Evolutionary conservation across 2,888 invertebrate genomes (phyloP).

Genomic region (Odontocolon sp.): DNA sequence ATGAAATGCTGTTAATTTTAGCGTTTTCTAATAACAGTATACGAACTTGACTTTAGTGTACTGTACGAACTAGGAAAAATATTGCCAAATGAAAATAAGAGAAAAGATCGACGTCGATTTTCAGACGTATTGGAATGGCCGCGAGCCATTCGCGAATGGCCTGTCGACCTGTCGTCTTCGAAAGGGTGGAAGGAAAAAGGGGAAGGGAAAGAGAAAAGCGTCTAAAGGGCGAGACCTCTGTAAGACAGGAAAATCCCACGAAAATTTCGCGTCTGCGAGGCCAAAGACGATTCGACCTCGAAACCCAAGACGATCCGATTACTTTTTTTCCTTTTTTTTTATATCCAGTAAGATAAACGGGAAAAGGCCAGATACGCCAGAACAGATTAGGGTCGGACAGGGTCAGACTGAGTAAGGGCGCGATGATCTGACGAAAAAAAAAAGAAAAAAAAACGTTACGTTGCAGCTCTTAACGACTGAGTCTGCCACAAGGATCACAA

Average conservation of each 20-base stretch:
- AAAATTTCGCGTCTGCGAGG: neutral
- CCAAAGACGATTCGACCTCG: neutral
- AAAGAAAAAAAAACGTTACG: neutral
- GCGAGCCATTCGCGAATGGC: neutral
- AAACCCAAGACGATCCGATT: neutral
- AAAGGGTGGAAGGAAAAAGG: neutral
- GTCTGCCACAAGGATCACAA: too few species aligned
- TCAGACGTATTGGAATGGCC: neutral
- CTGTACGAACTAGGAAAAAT: too few species aligned
- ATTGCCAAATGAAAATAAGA: neutral
- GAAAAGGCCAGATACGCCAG: neutral
- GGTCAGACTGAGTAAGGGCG: too few species aligned
- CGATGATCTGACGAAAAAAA: neutral
- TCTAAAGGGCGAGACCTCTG: neutral
- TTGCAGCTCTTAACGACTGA: neutral
- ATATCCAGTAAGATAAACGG: neutral
- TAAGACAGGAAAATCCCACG: conserved; percentile 12
- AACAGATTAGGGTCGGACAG: conserved; percentile 5
- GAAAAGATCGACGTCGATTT: neutral
- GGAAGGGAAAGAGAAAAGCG: neutral
- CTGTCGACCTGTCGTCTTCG: neutral
- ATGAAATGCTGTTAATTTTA: too few species aligned
- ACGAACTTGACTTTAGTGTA: too few species aligned
- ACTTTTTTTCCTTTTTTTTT: neutral
- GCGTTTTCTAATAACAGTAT: too few species aligned